Evolutionary conservation across 2,113 vertebrate species (phyloP).

Genomic region (Tyrannus savana): DNA sequence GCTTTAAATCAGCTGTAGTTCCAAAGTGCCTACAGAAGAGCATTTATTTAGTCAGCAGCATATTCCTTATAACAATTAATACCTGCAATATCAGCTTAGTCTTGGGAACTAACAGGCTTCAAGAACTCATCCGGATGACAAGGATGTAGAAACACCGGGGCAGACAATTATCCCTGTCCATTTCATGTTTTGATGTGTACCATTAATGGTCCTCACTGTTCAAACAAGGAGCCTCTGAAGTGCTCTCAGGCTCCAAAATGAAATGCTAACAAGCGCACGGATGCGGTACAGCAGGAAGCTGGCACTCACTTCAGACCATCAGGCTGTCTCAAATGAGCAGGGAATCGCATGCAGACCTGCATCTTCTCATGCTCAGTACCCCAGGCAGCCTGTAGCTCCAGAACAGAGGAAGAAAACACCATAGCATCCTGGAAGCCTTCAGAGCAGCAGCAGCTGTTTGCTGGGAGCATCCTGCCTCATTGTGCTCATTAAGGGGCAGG

Average conservation of each 20-base stretch:
- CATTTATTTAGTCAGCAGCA: not conserved
- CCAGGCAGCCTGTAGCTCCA: not conserved
- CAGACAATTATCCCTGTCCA: not conserved
- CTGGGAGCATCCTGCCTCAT: not conserved
- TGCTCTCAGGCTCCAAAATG: not conserved
- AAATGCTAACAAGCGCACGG: not conserved
- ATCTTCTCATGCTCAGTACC: not conserved
- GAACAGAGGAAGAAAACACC: not conserved
- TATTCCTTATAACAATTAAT: not conserved
- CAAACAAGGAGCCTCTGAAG: not conserved
- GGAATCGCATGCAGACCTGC: not conserved
- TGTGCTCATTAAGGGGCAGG: not conserved
- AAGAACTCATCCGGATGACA: not conserved
- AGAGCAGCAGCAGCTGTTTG: not conserved
- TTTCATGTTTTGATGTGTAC: not conserved
- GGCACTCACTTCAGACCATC: not conserved
- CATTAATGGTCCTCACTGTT: not conserved
- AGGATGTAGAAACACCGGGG: not conserved
- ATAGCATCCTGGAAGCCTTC: not conserved
- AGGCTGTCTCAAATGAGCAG: not conserved
- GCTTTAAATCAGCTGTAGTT: not conserved
- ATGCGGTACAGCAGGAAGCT: not conserved
- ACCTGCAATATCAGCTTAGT: not conserved
- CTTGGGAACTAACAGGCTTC: not conserved
- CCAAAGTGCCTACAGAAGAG: not conserved